phyloP scores from a whole-genome alignment of 2,113 vertebrate species.

The Percina caprodes region DNA sequence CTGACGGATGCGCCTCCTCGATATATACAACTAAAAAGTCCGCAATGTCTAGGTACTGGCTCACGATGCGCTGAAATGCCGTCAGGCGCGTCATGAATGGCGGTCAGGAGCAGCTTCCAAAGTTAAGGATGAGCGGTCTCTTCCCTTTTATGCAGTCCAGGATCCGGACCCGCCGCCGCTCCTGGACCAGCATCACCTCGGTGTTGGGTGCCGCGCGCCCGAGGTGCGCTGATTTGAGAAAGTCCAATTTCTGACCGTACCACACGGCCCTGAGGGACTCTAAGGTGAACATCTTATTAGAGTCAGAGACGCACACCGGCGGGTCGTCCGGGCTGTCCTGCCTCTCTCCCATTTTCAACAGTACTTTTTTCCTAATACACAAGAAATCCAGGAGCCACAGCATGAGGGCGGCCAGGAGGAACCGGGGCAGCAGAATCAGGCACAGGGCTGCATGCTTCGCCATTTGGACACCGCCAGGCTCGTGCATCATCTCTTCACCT shows the following conservation, averaged over 20 bases:
- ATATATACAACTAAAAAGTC: constrained; percentile 98
- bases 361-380: constrained; percentile 93
- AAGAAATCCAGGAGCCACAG: constrained; percentile 97
- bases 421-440: constrained; percentile 95
- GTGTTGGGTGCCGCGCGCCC: constrained; percentile 93
- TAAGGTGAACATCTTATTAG: constrained; percentile 95
- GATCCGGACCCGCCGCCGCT: constrained; percentile 86
- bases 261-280: constrained; percentile 97
- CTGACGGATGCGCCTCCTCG: constrained; percentile 97
- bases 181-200: constrained; percentile 92
- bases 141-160: constrained; percentile 91
- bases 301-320: constrained; percentile 94
- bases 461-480: constrained; percentile 89
- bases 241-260: constrained; percentile 98
- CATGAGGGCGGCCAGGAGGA: constrained; percentile 94
- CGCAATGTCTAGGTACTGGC: constrained; percentile 93
- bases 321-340: constrained; percentile 90
- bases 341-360: constrained; percentile 83
- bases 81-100: constrained; percentile 98
- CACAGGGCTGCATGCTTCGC: constrained; percentile 91
- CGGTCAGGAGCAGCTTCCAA: constrained; percentile 99
- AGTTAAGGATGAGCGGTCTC: constrained; percentile 96
- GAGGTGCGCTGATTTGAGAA: constrained; percentile 94
- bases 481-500: constrained; percentile 86
- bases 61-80: constrained; percentile 93